phyloP scores from a whole-genome alignment of 2,113 vertebrate genomes.

The Aegotheles bennettii region DNA sequence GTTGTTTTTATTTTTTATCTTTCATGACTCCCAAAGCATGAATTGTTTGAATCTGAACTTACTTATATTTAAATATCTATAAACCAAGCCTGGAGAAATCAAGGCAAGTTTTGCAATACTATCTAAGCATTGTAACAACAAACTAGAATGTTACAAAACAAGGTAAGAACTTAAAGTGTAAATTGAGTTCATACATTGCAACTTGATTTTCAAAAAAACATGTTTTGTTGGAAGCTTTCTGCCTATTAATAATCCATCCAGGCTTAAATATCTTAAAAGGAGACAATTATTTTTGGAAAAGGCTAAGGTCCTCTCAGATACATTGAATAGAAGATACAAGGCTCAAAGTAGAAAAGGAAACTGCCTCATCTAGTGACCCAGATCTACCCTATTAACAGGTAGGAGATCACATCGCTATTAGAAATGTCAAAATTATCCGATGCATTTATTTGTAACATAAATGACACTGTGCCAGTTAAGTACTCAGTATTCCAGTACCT shows the following conservation, averaged over 20 bases:
- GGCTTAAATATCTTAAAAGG: neutral
- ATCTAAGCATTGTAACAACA: neutral
- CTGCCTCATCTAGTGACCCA: neutral
- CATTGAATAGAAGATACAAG: fast-evolving
- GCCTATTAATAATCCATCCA: neutral
- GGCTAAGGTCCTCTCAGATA: neutral
- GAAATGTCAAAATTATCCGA: neutral
- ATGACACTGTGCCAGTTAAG: neutral
- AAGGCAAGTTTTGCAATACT: neutral
- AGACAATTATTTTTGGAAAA: fast-evolving
- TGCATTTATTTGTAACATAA: neutral
- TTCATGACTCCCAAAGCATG: neutral
- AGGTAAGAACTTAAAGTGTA: neutral
- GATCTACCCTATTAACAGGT: neutral
- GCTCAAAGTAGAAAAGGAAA: neutral
- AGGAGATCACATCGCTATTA: neutral
- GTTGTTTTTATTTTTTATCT: neutral
- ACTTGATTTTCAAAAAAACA: neutral
- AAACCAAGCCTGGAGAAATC: neutral
- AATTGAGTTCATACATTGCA: neutral
- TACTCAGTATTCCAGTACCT: neutral
- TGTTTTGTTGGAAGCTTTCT: neutral
- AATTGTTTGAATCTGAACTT: neutral
- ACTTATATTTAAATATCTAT: neutral
- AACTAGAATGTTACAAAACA: neutral